phyloP scores from a whole-genome alignment of 2,113 vertebrate species.

The Xiphophorus couchianus region DNA sequence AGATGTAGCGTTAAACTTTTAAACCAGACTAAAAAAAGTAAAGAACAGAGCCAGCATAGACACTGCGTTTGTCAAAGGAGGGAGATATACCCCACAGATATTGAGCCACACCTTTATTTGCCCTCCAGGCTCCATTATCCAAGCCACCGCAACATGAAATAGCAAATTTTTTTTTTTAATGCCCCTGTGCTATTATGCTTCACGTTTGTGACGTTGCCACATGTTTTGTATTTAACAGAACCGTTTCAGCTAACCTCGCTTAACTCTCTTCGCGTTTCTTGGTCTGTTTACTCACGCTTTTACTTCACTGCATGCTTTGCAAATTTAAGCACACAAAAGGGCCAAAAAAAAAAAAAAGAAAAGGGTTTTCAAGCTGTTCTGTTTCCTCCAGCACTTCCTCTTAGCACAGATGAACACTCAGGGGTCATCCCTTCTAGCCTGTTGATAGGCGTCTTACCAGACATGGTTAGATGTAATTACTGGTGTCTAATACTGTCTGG shows the following conservation, averaged over 20 bases:
- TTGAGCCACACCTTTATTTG: constrained; percentile 79
- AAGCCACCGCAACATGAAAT: constrained; percentile 50
- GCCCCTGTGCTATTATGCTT: neutral
- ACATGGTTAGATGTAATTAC: constrained; percentile 95
- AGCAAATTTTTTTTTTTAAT: neutral
- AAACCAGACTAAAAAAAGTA: constrained; percentile 51
- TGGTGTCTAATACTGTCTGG: constrained; percentile 99
- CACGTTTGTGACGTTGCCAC: constrained; percentile 23
- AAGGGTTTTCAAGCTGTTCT: constrained; percentile 55
- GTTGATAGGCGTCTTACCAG: constrained; percentile 97
- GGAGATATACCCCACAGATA: constrained; percentile 76
- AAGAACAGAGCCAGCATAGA: constrained; percentile 59
- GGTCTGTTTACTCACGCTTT: constrained; percentile 33
- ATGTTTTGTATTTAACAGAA: constrained; percentile 12
- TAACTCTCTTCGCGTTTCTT: constrained; percentile 22
- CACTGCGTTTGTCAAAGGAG: constrained; percentile 80
- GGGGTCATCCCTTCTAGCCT: constrained; percentile 77
- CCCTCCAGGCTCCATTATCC: constrained; percentile 58
- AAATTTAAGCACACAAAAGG: constrained; percentile 5
- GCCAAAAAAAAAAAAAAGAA: constrained; percentile 1
- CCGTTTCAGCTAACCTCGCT: neutral
- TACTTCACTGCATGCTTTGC: constrained; percentile 39
- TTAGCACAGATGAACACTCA: constrained; percentile 66
- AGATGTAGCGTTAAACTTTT: constrained; percentile 25
- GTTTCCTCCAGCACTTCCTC: constrained; percentile 59